These are phyloP conservation scores for Xenopus petersii DNA, from an alignment of 2,797 vertebrate species.

Conservation along the genomic window DNA sequence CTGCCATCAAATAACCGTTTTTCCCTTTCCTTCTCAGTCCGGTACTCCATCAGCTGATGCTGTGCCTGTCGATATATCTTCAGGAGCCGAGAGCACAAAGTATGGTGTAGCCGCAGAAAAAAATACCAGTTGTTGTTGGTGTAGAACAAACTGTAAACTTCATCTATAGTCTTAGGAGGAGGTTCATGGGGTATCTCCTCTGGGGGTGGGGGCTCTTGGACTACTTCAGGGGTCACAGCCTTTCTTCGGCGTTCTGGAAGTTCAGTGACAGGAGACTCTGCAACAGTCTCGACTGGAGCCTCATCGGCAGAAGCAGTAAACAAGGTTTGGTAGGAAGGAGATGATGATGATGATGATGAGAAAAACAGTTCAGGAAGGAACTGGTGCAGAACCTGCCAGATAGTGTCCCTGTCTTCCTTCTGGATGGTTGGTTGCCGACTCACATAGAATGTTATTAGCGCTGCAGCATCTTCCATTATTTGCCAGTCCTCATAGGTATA, in stretches of 20 bases:
- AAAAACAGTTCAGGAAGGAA: conserved; percentile 94
- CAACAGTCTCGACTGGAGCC: conserved; percentile 50
- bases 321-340: conserved; percentile 81
- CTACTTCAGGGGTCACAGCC: conserved; percentile 62
- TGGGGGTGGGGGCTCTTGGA: conserved; percentile 69
- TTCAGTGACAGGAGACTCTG: conserved; percentile 31
- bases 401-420: conserved; percentile 96
- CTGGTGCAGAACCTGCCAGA: conserved; percentile 92
- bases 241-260: conserved; percentile 64
- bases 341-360: conserved; percentile 80
- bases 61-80: conserved; percentile 91
- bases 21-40: conserved; percentile 87
- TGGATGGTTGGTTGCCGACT: conserved; percentile 95
- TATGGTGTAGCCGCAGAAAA: conserved; percentile 96
- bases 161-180: conserved; percentile 83
- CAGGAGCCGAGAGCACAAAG: conserved; percentile 86
- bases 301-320: conserved; percentile 55
- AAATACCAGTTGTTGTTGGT: conserved; percentile 99
- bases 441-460: conserved; percentile 93
- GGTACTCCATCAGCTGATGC: conserved; percentile 86
- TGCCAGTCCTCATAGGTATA: conserved; percentile 95
- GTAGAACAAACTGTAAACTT: conserved; percentile 92
- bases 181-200: conserved; percentile 65
- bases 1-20: conserved; percentile 84
- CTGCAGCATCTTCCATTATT: conserved; percentile 90